Percentiles rank a stretch among this genome's conserved stretches.
Evolutionary conservation across 2,888 invertebrate genomes (phyloP).

Genomic region (Elgonia sp.): DNA sequence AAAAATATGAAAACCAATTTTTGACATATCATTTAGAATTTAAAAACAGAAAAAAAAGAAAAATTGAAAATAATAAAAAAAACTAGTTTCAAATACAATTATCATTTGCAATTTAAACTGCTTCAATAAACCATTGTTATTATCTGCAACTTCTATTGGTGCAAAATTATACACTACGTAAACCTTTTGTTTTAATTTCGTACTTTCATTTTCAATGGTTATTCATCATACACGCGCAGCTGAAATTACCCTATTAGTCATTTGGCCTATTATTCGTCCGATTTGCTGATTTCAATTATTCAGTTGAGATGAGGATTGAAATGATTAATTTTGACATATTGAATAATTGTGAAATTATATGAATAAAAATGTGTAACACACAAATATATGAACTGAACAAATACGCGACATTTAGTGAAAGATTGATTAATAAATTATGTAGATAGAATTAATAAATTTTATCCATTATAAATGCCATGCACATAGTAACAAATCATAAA

Average conservation of each 20-base stretch:
- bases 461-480: too few relatives aligned
- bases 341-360: background rate
- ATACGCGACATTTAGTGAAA: background rate
- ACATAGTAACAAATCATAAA: too few relatives aligned
- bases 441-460: too few relatives aligned
- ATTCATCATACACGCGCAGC: background rate
- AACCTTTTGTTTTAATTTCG: background rate
- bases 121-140: background rate
- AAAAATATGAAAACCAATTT: too few relatives aligned
- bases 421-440: background rate
- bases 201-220: background rate
- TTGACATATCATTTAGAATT: too few relatives aligned
- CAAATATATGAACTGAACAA: background rate
- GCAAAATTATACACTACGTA: too few relatives aligned
- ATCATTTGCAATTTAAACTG: background rate
- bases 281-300: conserved; percentile 3
- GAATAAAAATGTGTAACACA: background rate
- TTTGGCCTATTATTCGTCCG: background rate
- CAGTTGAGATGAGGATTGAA: background rate
- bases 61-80: too few relatives aligned
- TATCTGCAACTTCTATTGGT: too few relatives aligned
- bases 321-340: conserved; percentile 7
- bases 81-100: too few relatives aligned
- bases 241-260: background rate
- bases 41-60: too few relatives aligned